A percentile compares a stretch with the other conserved stretches of the same genome.
Conservation (phyloP, 2,888 invertebrate genomes). For the Agrotis clavis region DNA sequence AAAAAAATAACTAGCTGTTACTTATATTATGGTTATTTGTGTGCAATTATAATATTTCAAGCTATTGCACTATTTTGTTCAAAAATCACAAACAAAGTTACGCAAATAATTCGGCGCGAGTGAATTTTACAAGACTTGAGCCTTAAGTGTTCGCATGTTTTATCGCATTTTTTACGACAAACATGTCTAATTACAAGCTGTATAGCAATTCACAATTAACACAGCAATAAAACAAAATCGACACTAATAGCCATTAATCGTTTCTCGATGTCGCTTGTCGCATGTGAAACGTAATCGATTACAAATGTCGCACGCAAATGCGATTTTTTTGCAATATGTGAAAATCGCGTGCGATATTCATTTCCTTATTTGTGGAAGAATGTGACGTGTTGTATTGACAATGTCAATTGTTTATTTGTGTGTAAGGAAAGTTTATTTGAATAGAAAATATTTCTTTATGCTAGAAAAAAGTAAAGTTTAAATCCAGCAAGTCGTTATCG, state of each 20-base stretch:
- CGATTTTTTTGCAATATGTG: slow-evolving; percentile 37
- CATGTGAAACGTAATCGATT: slow-evolving; percentile 51
- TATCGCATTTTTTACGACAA: slow-evolving; percentile 30
- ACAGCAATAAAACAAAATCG: slow-evolving; percentile 42
- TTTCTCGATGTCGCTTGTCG: slow-evolving; percentile 52
- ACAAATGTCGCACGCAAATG: slow-evolving; percentile 53
- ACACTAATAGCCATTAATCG: slow-evolving; percentile 47
- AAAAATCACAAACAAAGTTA: too few species aligned
- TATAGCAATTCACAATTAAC: slow-evolving; percentile 45
- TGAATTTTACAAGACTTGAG: too few species aligned
- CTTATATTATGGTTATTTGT: too few species aligned
- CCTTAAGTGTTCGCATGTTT: slow-evolving; percentile 17
- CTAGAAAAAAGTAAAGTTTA: too few species aligned
- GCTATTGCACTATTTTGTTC: too few species aligned
- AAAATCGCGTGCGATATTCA: slow-evolving; percentile 47
- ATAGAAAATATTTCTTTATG: not conserved
- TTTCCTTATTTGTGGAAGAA: slow-evolving; percentile 35
- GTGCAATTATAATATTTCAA: too few species aligned
- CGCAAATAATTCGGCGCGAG: too few species aligned
- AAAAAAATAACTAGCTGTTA: too few species aligned
- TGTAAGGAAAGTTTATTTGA: not conserved
- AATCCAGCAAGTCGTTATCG: too few species aligned
- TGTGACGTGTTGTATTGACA: slow-evolving; percentile 28
- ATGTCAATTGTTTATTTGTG: slow-evolving; percentile 8
- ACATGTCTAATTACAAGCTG: slow-evolving; percentile 19